Evolutionary conservation across 2,113 vertebrate genomes (phyloP), one percentile per base, ranked within the genome.

Genomic region (Fregetta grallaria): DNA sequence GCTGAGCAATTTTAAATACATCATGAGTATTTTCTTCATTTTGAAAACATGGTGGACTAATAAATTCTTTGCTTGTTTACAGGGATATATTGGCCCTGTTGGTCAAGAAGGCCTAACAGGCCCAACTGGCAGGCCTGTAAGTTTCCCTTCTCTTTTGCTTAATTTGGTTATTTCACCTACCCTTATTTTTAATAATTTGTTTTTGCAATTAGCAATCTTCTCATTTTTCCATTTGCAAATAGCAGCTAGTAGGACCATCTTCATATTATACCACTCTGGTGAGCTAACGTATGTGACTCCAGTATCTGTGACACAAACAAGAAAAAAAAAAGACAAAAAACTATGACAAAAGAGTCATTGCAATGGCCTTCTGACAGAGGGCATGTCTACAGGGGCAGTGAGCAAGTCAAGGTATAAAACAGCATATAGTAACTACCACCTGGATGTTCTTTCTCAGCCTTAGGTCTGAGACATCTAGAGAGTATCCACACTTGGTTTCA

Each of bases 41-140:
- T 87, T 55, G 55, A 45, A 62, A 87, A n/a, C 42, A n/a, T 12
- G 4, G 38, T 49, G 59, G 8, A 77, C 61, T 97, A 59, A 97
- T 93, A 78, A 52, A 53, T 89, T 87, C 38, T 76, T 75, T 82
- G 97, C 65, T 97, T 91, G 73, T 85, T 98, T 98, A 90, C 97
- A 99, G 99, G 99, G 99, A 96, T 98, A 98, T 78, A 96, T 98
- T 90, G 99, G 99, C 93, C 98, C 99, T 52, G 88, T 98, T 27
- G 99, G 99, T 90, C 98, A 98, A 94, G 98, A 98, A 97, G 99
- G 99, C 77, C 96, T 98, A 94, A 98, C 98, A 36, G 99, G 99
- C 29, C 99, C 99, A 65, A 61, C 97, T 53, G 99, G 99, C 88
- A 99, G 97, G 97, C 98, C 98, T 92, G 99, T 99, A 98, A 93